Evolutionary conservation across 2,797 vertebrate genomes (phyloP).

Genomic region (Halcyon leucocephala): DNA sequence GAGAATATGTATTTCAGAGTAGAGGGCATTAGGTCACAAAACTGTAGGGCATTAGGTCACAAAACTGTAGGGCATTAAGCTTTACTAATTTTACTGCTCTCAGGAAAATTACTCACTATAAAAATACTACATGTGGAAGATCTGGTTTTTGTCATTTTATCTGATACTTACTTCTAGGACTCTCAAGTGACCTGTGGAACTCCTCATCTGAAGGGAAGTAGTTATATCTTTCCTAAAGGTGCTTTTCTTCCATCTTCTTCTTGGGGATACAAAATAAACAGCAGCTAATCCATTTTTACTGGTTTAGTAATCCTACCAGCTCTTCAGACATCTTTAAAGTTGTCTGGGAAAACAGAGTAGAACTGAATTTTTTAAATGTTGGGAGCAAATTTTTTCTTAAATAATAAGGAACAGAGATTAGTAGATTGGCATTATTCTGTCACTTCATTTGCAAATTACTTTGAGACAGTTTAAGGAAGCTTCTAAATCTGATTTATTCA

Average conservation of each 20-base stretch:
- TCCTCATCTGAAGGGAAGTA: not conserved
- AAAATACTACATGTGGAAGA: not conserved
- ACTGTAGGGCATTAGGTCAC: not conserved
- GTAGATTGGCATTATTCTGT: not conserved
- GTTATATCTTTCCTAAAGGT: not conserved
- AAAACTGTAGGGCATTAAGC: not conserved
- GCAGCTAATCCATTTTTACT: not conserved
- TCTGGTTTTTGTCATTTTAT: not conserved
- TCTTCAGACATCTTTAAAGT: not conserved
- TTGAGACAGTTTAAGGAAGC: not conserved
- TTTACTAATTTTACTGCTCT: not conserved
- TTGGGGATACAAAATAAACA: not conserved
- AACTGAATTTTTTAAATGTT: not conserved
- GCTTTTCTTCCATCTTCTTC: not conserved
- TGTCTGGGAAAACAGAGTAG: not conserved
- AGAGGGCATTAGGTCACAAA: not conserved
- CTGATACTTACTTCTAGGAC: not conserved
- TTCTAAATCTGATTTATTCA: not conserved
- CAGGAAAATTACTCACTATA: not conserved
- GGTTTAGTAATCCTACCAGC: not conserved
- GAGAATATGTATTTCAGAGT: not conserved
- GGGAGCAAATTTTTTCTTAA: not conserved
- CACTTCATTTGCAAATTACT: not conserved
- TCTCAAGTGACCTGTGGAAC: not conserved
- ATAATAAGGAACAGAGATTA: not conserved